Conservation (phyloP, 2,797 vertebrate genomes). For the Pseudochromis fuscus region DNA sequence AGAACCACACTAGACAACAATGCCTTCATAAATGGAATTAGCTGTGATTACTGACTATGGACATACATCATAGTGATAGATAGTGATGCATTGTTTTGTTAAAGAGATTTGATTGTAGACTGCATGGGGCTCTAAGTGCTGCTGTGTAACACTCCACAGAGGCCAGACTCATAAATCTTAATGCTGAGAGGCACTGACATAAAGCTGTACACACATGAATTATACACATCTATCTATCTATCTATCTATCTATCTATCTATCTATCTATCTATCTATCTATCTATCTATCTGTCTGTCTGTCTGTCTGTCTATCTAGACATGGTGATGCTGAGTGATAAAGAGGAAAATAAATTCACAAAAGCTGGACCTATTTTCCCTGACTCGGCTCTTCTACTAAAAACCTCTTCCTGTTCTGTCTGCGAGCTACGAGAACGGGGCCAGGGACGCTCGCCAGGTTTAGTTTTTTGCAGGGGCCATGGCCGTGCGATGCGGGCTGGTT, state of each 20-base stretch:
- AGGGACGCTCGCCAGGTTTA: constrained; percentile 33
- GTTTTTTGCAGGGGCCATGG: constrained; percentile 8
- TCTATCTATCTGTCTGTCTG: neutral
- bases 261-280: neutral
- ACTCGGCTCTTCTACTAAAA: constrained; percentile 48
- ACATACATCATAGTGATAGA: constrained; percentile 14
- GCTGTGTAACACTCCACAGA: constrained; percentile 6
- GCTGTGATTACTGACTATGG: constrained; percentile 5
- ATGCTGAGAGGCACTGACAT: constrained; percentile 20
- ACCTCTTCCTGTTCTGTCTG: constrained; percentile 42
- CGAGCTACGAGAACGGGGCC: constrained; percentile 22
- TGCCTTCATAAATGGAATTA: neutral
- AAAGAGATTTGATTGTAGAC: constrained; percentile 9
- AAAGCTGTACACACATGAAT: constrained; percentile 34
- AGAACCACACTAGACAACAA: neutral
- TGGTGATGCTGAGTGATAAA: neutral
- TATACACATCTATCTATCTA: constrained; percentile 21
- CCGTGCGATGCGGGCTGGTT: constrained; percentile 19
- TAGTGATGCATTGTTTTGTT: constrained; percentile 14
- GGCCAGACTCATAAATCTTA: constrained; percentile 39
- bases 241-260: neutral
- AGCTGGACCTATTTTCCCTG: constrained; percentile 26
- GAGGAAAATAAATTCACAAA: neutral
- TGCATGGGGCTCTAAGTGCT: constrained; percentile 18
- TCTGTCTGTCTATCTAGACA: no score